These are phyloP conservation scores for Thymelicus acteon DNA, from an alignment of 2,888 invertebrate species.

Conservation along the genomic window DNA sequence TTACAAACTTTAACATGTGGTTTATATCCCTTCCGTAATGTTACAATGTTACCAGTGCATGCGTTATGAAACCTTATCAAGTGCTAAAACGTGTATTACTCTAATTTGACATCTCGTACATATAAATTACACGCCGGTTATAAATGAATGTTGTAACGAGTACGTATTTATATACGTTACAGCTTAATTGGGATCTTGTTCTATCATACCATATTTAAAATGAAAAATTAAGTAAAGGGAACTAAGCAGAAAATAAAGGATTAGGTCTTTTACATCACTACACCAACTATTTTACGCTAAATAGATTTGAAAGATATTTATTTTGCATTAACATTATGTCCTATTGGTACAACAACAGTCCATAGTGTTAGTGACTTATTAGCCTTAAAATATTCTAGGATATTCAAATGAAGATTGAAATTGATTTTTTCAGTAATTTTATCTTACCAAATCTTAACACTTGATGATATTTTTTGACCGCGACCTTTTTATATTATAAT, in stretches of 20 bases:
- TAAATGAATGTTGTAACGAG: conserved; percentile 3
- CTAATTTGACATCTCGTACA: conserved; percentile 23
- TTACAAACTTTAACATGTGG: conserved; percentile 26
- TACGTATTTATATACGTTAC: not conserved
- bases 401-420: no score
- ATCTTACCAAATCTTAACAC: no score
- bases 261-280: no score
- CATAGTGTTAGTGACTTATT: no score
- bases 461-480: no score
- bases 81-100: conserved; percentile 28
- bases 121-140: conserved; percentile 5
- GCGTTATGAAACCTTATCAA: conserved; percentile 30
- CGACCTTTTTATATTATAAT: no score
- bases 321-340: not conserved
- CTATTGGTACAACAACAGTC: not conserved
- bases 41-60: conserved; percentile 11
- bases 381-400: no score
- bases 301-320: not conserved
- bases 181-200: not conserved
- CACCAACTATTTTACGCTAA: not conserved
- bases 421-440: no score
- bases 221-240: no score
- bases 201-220: not conserved
- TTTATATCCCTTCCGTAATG: conserved; percentile 16
- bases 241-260: no score